A percentile compares a stretch with the other conserved stretches of the same genome.
Evolutionary conservation across 2,888 invertebrate species (phyloP).

Genomic region (Siphlonurus alternatus): DNA sequence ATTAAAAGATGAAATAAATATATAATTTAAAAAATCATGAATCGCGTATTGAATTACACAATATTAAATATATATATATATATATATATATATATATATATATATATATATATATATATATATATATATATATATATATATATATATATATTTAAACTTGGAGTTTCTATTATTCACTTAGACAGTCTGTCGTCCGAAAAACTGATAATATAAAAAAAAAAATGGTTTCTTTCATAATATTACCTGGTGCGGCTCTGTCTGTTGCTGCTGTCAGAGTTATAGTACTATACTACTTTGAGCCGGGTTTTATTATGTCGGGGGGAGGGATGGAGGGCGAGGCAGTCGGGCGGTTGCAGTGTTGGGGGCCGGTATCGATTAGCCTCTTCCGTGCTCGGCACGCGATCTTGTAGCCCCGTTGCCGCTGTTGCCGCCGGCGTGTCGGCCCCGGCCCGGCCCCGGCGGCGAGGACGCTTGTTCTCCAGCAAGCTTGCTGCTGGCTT

Average conservation of each 20-base stretch:
- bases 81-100: too few relatives aligned
- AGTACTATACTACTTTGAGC: not conserved
- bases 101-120: too few relatives aligned
- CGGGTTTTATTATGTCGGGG: not conserved
- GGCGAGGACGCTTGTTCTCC: not conserved
- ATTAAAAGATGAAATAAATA: too few relatives aligned
- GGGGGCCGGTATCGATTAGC: conserved; percentile 1
- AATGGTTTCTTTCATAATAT: not conserved
- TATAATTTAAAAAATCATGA: too few relatives aligned
- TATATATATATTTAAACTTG: too few relatives aligned
- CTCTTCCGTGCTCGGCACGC: not conserved
- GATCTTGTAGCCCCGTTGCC: not conserved
- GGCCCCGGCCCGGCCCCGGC: not conserved
- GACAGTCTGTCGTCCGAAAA: not conserved
- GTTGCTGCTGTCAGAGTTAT: not conserved
- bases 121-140: too few relatives aligned
- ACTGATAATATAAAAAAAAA: not conserved
- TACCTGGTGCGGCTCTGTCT: not conserved
- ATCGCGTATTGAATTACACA: too few relatives aligned
- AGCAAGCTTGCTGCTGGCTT: not conserved
- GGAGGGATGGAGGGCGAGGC: too few relatives aligned
- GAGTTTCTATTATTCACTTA: too few relatives aligned
- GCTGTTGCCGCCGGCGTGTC: too few relatives aligned
- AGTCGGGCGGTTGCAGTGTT: not conserved
- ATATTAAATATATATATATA: too few relatives aligned